These are phyloP conservation scores for Cotesia congregata DNA, from an alignment of 2,888 invertebrate genomes.

Conservation along the genomic window DNA sequence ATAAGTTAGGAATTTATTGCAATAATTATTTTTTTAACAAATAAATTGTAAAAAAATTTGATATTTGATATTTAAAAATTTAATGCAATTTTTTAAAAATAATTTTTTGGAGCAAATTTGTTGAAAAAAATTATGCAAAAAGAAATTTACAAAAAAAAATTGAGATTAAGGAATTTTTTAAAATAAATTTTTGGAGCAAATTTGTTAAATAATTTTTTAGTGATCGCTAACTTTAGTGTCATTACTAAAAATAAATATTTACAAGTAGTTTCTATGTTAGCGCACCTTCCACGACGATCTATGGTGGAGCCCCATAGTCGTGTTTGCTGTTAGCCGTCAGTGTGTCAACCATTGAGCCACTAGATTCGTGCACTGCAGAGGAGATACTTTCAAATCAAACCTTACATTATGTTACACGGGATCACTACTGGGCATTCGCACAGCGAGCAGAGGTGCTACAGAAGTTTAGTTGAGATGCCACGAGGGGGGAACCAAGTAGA, in stretches of 20 bases:
- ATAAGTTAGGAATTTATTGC: not conserved
- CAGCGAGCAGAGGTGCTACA: constrained; percentile 35
- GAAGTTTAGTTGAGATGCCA: constrained; percentile 40
- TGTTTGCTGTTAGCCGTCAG: constrained; percentile 56
- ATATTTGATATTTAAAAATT: no score
- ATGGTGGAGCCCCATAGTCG: constrained; percentile 64
- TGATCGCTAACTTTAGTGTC: no score
- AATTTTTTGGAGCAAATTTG: no score
- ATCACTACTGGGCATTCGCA: constrained; percentile 15
- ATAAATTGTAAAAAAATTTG: no score
- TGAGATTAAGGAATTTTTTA: no score
- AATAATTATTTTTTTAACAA: no score
- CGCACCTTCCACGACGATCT: constrained; percentile 64
- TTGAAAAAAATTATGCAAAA: no score
- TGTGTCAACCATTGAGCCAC: constrained; percentile 60
- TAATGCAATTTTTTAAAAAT: no score
- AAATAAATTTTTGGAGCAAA: no score
- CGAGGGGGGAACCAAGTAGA: not conserved
- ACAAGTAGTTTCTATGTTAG: constrained; percentile 4
- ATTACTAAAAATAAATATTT: constrained; percentile 22
- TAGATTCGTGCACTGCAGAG: constrained; percentile 26
- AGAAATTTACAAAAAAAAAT: no score
- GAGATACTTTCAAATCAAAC: constrained; percentile 12
- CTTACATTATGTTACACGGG: constrained; percentile 15
- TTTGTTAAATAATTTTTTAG: no score